These are phyloP conservation scores for Poecilus cupreus DNA, from an alignment of 2,888 invertebrate genomes.

Conservation along the genomic window DNA sequence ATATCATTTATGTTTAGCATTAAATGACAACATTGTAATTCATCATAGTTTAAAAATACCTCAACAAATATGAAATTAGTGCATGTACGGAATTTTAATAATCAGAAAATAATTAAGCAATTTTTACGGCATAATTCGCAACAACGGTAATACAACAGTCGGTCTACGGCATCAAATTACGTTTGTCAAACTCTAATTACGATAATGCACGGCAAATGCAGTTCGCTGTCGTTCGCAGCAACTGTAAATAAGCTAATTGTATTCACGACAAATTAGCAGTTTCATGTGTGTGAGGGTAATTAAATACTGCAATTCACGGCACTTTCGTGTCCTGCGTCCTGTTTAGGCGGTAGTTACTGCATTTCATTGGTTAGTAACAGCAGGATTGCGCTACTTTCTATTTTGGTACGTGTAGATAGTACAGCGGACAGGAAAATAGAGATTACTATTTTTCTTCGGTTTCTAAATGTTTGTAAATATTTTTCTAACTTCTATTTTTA, in stretches of 20 bases:
- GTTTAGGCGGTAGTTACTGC: neutral
- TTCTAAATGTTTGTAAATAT: too few relatives aligned
- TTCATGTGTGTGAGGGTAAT: slow-evolving; percentile 35
- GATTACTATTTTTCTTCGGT: neutral
- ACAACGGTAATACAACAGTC: neutral
- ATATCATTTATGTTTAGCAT: too few relatives aligned
- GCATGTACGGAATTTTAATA: neutral
- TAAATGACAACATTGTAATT: too few relatives aligned
- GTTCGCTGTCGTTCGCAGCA: neutral
- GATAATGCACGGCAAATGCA: neutral
- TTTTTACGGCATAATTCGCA: slow-evolving; percentile 26
- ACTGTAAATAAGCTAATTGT: slow-evolving; percentile 47
- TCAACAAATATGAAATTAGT: neutral
- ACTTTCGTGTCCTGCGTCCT: slow-evolving; percentile 40
- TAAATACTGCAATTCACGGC: slow-evolving; percentile 14
- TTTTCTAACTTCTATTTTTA: too few relatives aligned
- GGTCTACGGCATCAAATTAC: neutral
- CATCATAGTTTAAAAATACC: neutral
- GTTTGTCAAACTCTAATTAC: slow-evolving; percentile 4
- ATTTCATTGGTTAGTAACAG: neutral
- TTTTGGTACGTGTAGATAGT: neutral
- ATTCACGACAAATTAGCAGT: slow-evolving; percentile 41
- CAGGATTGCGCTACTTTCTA: slow-evolving; percentile 29
- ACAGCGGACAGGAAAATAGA: neutral
- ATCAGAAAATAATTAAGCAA: neutral